Conservation (phyloP, 2,797 vertebrate species). For the Lutra lutra region DNA sequence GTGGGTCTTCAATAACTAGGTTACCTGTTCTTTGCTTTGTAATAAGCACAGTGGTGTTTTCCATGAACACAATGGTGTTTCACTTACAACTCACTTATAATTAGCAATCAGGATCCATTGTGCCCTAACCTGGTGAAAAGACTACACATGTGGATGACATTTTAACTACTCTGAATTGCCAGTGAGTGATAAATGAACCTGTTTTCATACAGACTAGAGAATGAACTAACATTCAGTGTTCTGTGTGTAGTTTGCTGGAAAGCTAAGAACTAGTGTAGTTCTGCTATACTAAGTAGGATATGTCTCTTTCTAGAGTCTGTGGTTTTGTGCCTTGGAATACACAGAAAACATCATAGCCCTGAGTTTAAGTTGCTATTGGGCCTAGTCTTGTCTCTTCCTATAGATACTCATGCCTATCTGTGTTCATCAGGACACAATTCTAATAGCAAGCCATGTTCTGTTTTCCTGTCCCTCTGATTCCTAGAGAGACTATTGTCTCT, state of each 20-base stretch:
- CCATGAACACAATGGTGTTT: not conserved
- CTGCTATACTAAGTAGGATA: not conserved
- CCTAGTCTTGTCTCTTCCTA: not conserved
- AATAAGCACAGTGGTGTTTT: not conserved
- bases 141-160: not conserved
- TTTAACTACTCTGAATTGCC: not conserved
- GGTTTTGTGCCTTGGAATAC: not conserved
- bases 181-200: not conserved
- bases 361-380: not conserved
- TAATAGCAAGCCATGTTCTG: not conserved
- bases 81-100: not conserved
- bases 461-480: not conserved
- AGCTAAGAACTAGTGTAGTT: not conserved
- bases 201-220: not conserved
- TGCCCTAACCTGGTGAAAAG: not conserved
- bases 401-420: rapidly evolving
- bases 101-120: not conserved
- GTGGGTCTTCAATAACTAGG: not conserved
- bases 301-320: not conserved
- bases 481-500: not conserved
- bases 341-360: not conserved
- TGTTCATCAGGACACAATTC: not conserved
- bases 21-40: not conserved
- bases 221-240: not conserved
- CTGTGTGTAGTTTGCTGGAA: not conserved